Conservation (phyloP, 2,113 vertebrate species). For the Lucifuga dentata region DNA sequence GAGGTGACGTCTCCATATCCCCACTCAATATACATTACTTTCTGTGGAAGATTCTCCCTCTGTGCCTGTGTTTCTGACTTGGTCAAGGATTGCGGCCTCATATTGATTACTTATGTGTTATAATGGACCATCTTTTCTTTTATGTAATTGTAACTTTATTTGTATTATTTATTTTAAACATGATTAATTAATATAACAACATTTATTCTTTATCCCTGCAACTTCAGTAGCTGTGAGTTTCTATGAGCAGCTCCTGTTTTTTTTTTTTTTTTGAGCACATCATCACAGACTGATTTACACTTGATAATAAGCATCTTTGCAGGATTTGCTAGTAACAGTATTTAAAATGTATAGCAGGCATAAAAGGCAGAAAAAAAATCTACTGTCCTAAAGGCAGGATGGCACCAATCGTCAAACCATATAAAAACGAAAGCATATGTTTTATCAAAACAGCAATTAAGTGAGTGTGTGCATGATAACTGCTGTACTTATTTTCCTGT, state of each 20-base stretch:
- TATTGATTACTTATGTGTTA: background rate
- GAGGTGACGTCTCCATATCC: constrained; percentile 27
- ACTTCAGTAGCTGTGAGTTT: background rate
- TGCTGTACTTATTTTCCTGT: background rate
- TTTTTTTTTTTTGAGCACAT: background rate
- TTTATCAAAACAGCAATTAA: constrained; percentile 1
- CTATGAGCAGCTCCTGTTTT: no score
- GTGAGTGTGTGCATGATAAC: no score
- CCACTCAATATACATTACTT: constrained; percentile 27
- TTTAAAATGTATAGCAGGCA: background rate
- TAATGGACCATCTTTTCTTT: background rate
- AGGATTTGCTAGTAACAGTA: background rate
- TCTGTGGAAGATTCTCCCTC: background rate
- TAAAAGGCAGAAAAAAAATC: background rate
- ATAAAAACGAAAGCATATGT: constrained; percentile 17
- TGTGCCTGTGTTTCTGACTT: background rate
- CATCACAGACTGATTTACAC: background rate
- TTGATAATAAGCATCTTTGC: no score
- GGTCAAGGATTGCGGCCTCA: no score
- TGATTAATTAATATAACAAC: no score
- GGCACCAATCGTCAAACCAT: constrained; percentile 3
- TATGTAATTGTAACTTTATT: no score
- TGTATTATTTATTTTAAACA: no score
- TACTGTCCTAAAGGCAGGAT: background rate
- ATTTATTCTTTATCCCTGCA: background rate